A percentile compares a stretch with the other conserved stretches of the same genome.
These are phyloP conservation scores for Balaeniceps rex DNA, from an alignment of 2,113 vertebrate species.

Conservation along the genomic window DNA sequence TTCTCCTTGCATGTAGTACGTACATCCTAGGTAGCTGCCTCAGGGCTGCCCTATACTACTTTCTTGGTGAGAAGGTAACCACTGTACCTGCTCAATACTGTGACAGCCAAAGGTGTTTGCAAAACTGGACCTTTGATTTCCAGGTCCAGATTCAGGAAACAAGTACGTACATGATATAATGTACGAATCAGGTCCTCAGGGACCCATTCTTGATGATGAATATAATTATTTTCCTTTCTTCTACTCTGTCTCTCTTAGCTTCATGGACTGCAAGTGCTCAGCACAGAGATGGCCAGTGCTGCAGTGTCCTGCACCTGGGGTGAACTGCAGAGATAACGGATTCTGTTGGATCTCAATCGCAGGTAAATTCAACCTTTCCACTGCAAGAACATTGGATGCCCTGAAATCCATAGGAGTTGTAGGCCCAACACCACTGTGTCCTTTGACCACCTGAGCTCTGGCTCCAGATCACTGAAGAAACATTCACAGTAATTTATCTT, in stretches of 20 bases:
- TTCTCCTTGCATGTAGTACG: fast-evolving
- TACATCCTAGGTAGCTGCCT: background rate
- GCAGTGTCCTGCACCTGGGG: background rate
- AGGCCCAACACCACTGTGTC: background rate
- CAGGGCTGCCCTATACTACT: background rate
- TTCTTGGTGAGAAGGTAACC: background rate
- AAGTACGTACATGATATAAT: background rate
- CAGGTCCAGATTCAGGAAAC: background rate
- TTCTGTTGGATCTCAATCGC: background rate
- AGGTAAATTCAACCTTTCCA: background rate
- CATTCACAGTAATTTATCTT: background rate
- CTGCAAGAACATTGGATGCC: background rate
- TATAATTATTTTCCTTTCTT: background rate
- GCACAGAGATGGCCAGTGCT: background rate
- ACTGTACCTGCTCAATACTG: background rate
- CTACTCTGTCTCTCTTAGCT: background rate
- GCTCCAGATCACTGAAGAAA: background rate
- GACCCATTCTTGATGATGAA: background rate
- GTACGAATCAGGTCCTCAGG: background rate
- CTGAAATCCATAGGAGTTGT: background rate
- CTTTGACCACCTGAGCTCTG: background rate
- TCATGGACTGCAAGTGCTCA: background rate
- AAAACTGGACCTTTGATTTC: background rate
- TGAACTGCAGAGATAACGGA: background rate
- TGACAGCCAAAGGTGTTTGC: background rate